phyloP scores from a whole-genome alignment of 53 echinoderm and acorn worm species.

The Astropecten irregularis region DNA sequence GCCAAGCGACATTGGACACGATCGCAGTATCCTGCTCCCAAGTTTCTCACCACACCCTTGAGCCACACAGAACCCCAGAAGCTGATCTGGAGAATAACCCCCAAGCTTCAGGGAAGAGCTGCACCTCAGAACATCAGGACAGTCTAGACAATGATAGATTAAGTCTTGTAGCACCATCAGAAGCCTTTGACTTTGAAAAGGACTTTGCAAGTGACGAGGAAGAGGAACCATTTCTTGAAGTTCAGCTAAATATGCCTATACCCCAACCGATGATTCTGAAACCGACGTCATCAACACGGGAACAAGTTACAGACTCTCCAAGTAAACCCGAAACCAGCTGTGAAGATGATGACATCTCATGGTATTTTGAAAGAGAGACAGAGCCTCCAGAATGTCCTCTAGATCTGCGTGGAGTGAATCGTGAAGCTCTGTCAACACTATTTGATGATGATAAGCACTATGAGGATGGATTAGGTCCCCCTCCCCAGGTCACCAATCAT shows the following conservation, averaged over 20 bases:
- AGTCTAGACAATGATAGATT: too few relatives aligned
- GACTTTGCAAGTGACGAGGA: too few relatives aligned
- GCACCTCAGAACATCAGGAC: too few relatives aligned
- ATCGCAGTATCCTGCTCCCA: background rate
- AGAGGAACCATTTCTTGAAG: slow-evolving; percentile 15
- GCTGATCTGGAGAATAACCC: background rate
- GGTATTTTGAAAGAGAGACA: slow-evolving; percentile 59
- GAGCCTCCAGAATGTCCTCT: background rate
- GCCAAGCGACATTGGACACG: background rate
- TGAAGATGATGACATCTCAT: slow-evolving; percentile 57
- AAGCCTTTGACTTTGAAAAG: background rate
- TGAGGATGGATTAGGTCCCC: too few relatives aligned
- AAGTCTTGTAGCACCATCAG: background rate
- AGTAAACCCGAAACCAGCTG: background rate
- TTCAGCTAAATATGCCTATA: background rate
- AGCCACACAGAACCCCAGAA: background rate
- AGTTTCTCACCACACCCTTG: background rate
- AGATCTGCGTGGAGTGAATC: background rate
- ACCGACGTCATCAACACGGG: too few relatives aligned
- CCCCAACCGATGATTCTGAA: too few relatives aligned
- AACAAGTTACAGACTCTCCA: too few relatives aligned
- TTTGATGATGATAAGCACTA: background rate
- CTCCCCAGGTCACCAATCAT: background rate
- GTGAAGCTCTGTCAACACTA: background rate
- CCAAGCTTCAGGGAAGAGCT: background rate